These are phyloP conservation scores for Theropithecus gelada DNA, from an alignment of 2,113 vertebrate genomes.

Conservation along the genomic window DNA sequence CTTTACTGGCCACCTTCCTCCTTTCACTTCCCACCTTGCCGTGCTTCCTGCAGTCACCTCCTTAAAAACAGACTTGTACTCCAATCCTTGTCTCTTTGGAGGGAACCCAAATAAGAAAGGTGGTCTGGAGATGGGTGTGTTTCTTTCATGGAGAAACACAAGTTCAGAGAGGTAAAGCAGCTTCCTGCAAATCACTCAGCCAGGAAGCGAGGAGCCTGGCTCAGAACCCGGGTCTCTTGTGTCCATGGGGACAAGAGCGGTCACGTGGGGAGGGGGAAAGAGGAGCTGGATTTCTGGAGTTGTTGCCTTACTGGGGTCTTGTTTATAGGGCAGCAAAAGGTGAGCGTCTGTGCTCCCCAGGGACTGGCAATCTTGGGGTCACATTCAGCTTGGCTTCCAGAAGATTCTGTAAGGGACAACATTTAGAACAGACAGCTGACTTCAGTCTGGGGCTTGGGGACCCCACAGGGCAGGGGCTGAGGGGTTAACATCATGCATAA, in stretches of 20 bases:
- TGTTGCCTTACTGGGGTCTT: neutral
- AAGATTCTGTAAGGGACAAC: neutral
- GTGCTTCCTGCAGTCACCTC: neutral
- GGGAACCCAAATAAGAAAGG: neutral
- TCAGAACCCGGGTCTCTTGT: neutral
- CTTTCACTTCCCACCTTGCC: neutral
- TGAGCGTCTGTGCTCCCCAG: neutral
- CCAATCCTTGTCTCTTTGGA: neutral
- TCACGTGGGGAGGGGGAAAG: rapidly evolving
- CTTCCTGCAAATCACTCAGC: too few relatives aligned
- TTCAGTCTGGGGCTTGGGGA: neutral
- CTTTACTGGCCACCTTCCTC: neutral
- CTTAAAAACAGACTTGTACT: neutral
- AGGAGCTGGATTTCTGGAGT: neutral
- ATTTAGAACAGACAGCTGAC: neutral
- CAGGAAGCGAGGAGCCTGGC: neutral
- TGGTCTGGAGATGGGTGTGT: neutral
- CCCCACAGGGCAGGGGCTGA: neutral
- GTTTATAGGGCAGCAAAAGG: neutral
- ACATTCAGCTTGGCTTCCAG: neutral
- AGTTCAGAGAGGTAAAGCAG: neutral
- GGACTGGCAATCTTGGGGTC: neutral
- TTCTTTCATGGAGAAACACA: neutral
- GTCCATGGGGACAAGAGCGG: rapidly evolving
- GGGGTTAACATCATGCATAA: neutral